Base-by-base conservation (phyloP, 1,140 invertebrate genomes). In the Drosophila grimshawi region DNA sequence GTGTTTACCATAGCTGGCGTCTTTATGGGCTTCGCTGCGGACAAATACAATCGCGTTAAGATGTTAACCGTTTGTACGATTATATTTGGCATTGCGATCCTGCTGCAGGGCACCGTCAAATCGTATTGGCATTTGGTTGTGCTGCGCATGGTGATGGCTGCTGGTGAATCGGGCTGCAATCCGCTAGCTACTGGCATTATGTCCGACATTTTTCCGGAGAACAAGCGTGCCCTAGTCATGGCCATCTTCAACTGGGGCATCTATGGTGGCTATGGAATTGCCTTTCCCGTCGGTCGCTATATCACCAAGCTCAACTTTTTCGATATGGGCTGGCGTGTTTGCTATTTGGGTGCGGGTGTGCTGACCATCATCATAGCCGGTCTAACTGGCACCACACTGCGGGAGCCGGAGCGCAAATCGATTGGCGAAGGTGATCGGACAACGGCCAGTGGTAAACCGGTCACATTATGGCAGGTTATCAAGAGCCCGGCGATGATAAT, bases 161-260 rank as follows among this genome's bases (percentile, higher is more conserved):
- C 95, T 51, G 97, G 96, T 4, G 97, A 98, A 92, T 96, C 97
- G 2, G 97, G 96, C 1, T 97, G 97, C 89, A 98, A 98, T 93
- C 98, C 98, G 0, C 93, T 98, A 78, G 97, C 97, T 2, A 97
- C 97, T 0, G 94, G 94, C 57, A 95, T 98, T 48, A 94, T 98
- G 10, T 96, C 97, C 0, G 97, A 98, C 86, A 95, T 97, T 78
- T 97, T 97, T 81, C 94, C 95, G 0, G 96, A 97, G 92, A 94
- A 96, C 60, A 95, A 97, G 74, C 94, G 97, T 71, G 98, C 96
- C 5, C 93, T 98, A 8, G 97, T 98, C 1, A 95, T 98, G 94
- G 97, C 97, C 1, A 96, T 98, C 60, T 98, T 98, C 93, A 98
- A 98, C 93, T 98, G 97, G 97, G 98, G 98, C 37, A 98, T 99